Percentiles rank a stretch among this genome's conserved stretches.
phyloP scores from a whole-genome alignment of 2,113 vertebrate genomes.

The Cygnus buccinator region DNA sequence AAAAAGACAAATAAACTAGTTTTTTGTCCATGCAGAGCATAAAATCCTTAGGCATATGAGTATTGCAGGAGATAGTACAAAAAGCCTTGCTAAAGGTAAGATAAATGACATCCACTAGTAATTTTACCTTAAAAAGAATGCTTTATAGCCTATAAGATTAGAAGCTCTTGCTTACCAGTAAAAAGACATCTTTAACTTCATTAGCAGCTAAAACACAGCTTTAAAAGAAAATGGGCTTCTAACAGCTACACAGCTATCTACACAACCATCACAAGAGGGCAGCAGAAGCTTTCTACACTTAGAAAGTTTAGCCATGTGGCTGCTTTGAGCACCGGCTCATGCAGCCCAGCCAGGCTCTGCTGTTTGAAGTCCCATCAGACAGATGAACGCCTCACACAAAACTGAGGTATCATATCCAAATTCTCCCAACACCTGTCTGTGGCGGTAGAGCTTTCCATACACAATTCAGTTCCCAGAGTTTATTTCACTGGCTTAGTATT shows the following conservation, averaged over 20 bases:
- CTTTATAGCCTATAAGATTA: background rate
- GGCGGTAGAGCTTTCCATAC: background rate
- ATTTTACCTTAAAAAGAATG: background rate
- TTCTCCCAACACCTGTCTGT: background rate
- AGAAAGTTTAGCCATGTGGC: fast-evolving
- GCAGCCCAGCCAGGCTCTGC: background rate
- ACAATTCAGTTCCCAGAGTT: background rate
- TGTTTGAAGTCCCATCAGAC: background rate
- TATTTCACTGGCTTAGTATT: background rate
- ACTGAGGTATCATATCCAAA: background rate
- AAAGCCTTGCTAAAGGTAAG: background rate
- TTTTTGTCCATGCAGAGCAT: background rate
- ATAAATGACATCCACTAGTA: background rate
- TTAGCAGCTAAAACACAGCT: background rate
- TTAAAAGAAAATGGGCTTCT: too few relatives aligned
- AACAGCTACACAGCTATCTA: background rate
- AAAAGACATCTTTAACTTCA: background rate
- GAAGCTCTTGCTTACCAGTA: background rate
- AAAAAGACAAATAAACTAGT: background rate
- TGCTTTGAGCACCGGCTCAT: background rate
- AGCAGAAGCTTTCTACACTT: slow-evolving; percentile 12
- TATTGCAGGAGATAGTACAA: background rate
- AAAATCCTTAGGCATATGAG: background rate
- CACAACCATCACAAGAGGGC: background rate
- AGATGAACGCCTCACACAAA: background rate